Percentiles rank a stretch among this genome's conserved stretches.
phyloP scores from a whole-genome alignment of 2,888 invertebrate genomes.

The Troides helena region DNA sequence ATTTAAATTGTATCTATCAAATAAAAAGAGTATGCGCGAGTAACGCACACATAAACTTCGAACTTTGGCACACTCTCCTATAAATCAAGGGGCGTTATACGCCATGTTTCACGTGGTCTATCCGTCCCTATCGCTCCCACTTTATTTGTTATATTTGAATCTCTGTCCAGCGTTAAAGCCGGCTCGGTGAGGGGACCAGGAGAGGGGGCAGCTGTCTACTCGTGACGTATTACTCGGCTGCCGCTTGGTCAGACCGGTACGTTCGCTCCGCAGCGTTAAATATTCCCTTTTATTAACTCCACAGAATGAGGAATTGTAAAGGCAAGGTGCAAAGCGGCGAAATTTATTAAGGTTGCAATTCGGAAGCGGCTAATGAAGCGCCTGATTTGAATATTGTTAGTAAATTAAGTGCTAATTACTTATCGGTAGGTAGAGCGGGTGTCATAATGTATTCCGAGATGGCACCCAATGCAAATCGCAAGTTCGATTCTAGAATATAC shows the following conservation, averaged over 20 bases:
- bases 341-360: slow-evolving; percentile 34
- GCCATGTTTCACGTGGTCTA: slow-evolving; percentile 78
- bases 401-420: slow-evolving; percentile 70
- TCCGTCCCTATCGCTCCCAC: slow-evolving; percentile 64
- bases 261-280: slow-evolving; percentile 45
- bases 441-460: slow-evolving; percentile 73
- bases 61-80: slow-evolving; percentile 76
- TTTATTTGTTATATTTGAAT: slow-evolving; percentile 55
- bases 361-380: slow-evolving; percentile 60
- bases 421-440: slow-evolving; percentile 57
- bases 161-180: slow-evolving; percentile 65
- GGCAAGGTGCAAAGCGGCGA: slow-evolving; percentile 14
- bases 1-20: slow-evolving; percentile 29
- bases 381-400: slow-evolving; percentile 69
- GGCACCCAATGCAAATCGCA: slow-evolving; percentile 76
- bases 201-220: slow-evolving; percentile 73
- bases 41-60: slow-evolving; percentile 74
- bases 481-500: slow-evolving; percentile 79
- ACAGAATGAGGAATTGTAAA: slow-evolving; percentile 30
- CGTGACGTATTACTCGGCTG: slow-evolving; percentile 77
- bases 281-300: slow-evolving; percentile 42
- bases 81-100: slow-evolving; percentile 82
- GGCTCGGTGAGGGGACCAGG: slow-evolving; percentile 61
- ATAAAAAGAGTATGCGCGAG: slow-evolving; percentile 41
- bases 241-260: slow-evolving; percentile 69